Conservation (phyloP, 2,113 vertebrate species). For the Riparia riparia region DNA sequence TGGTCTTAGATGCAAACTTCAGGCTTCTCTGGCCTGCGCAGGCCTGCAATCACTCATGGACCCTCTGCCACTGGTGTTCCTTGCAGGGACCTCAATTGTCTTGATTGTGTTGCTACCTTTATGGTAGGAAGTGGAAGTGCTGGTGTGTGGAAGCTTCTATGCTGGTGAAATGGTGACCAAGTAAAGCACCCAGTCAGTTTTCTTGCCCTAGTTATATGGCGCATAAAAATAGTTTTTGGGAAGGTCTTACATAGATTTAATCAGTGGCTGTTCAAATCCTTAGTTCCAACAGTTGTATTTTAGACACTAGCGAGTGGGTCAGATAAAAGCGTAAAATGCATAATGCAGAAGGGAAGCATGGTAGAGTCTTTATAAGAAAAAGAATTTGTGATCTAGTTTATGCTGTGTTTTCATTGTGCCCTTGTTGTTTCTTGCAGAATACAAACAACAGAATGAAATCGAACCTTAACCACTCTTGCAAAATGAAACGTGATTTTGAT, state of each 20-base stretch:
- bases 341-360: not conserved
- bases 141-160: not conserved
- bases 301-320: not conserved
- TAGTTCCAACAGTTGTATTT: not conserved
- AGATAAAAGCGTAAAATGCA: not conserved
- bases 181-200: not conserved
- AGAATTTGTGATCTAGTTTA: not conserved
- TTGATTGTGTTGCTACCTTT: fast-evolving
- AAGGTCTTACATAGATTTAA: not conserved
- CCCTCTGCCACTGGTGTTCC: not conserved
- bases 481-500: conserved; percentile 75
- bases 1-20: not conserved
- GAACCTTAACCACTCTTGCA: conserved; percentile 16
- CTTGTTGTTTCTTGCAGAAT: conserved; percentile 50
- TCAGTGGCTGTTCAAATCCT: not conserved
- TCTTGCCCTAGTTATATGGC: not conserved
- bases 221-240: not conserved
- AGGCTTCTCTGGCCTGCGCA: not conserved
- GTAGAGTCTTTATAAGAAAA: not conserved
- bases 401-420: not conserved
- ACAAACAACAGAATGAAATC: conserved; percentile 26
- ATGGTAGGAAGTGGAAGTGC: not conserved
- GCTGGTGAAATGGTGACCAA: not conserved
- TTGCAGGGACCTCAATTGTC: not conserved
- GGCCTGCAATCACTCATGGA: not conserved